These are phyloP conservation scores for Drosophila sproati DNA, from an alignment of 1,140 invertebrate species.

Conservation along the genomic window DNA sequence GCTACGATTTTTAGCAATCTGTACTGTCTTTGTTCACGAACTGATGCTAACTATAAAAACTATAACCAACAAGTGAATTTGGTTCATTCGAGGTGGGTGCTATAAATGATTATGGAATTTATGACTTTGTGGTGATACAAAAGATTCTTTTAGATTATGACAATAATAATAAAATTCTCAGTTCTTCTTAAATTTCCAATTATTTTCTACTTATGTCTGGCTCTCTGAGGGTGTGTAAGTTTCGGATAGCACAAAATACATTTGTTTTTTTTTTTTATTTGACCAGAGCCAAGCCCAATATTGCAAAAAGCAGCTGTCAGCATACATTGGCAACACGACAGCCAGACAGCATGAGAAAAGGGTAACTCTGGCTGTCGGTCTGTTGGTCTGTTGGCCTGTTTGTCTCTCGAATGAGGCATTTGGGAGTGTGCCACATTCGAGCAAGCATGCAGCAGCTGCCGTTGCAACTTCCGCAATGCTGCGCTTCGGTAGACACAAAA, in stretches of 20 bases:
- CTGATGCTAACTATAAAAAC: too few species aligned
- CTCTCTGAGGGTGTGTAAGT: constrained; percentile 21
- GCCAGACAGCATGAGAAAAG: constrained; percentile 52
- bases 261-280: constrained; percentile 30
- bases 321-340: constrained; percentile 33
- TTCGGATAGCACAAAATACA: constrained; percentile 11
- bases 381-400: too few species aligned
- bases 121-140: too few species aligned
- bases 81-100: too few species aligned
- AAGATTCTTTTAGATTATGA: too few species aligned
- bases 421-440: constrained; percentile 45
- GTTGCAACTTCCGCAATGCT: constrained; percentile 72
- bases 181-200: constrained; percentile 7
- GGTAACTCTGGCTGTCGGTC: constrained; percentile 21
- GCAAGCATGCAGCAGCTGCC: constrained; percentile 39
- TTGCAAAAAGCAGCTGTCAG: constrained; percentile 63
- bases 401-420: not conserved
- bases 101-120: not conserved
- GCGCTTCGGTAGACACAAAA: constrained; percentile 66
- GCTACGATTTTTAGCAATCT: not conserved
- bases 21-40: not conserved
- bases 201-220: constrained; percentile 10
- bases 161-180: not conserved
- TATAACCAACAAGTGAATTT: not conserved
- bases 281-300: constrained; percentile 63